phyloP scores from a whole-genome alignment of 2,888 invertebrate genomes.

The Agriotes lineatus region DNA sequence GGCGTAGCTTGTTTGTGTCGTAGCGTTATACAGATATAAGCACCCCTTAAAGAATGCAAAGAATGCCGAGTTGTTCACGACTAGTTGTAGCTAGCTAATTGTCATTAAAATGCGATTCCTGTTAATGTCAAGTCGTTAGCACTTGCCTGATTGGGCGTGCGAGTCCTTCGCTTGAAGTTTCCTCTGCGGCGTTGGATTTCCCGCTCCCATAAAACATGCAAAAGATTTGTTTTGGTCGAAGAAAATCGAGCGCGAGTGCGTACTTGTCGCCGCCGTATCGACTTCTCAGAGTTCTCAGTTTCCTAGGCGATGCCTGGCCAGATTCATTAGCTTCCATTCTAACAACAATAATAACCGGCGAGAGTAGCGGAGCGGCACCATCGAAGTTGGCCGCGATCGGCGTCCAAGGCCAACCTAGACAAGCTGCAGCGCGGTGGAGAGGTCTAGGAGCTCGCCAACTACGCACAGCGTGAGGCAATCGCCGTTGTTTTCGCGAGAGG shows the following conservation, averaged over 20 bases:
- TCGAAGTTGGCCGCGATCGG: neutral
- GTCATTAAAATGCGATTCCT: too few species aligned
- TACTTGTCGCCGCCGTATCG: slow-evolving; percentile 29
- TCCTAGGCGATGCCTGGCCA: slow-evolving; percentile 38
- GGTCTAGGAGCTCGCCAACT: slow-evolving; percentile 46
- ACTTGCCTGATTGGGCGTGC: too few species aligned
- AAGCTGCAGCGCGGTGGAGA: slow-evolving; percentile 38
- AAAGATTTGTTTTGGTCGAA: slow-evolving; percentile 17
- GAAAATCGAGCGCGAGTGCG: slow-evolving; percentile 30
- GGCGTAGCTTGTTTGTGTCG: too few species aligned
- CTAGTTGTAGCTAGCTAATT: too few species aligned
- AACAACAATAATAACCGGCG: slow-evolving; percentile 20
- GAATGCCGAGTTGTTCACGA: too few species aligned
- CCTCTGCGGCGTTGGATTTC: too few species aligned
- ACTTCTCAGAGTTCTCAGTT: slow-evolving; percentile 29
- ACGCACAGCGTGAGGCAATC: slow-evolving; percentile 25
- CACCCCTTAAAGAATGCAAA: too few species aligned
- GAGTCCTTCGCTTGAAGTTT: too few species aligned
- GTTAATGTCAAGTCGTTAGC: too few species aligned
- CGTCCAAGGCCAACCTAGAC: slow-evolving; percentile 25
- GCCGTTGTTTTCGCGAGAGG: slow-evolving; percentile 1
- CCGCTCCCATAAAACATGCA: slow-evolving; percentile 7
- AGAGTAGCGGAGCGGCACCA: slow-evolving; percentile 1
- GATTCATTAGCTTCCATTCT: slow-evolving; percentile 33
- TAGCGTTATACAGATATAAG: too few species aligned